Evolutionary conservation across 2,797 vertebrate genomes (phyloP), one percentile per base, ranked within the genome.

Genomic region (Enteromius mattozi): DNA sequence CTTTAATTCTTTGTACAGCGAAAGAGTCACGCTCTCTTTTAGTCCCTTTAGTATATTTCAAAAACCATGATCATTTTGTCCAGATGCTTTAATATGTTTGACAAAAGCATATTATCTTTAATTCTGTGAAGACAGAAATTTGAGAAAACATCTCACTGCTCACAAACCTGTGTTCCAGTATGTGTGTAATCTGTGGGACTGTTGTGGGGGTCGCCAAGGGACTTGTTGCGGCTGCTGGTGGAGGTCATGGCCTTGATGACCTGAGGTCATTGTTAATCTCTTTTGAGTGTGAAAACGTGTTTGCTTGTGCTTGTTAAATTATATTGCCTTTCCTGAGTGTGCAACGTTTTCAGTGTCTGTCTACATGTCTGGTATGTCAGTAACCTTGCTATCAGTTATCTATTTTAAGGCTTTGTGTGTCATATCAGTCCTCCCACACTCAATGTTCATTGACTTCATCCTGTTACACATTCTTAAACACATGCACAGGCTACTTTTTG

Each of bases 351-450:
- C 6, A 42, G 61, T 27, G n/a, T 40, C 45, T 17, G 21, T 30
- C 68, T 19, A 71, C 63, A 65, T 49, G 33, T 21, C 33, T 54
- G 42, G 35, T 35, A 68, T 54, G 24, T 30, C 54, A 17, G 76
- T 54, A 21, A 63, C 79, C 37, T 63, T 42, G n/a, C 54, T 74
- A 33, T 65, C 14, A 63, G 71, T 66, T 9, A 72, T 86, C 30
- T 83, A 69, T 68, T 80, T 83, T 83, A 66, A 86, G 56, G n/a
- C 76, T 83, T n/a, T 74, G 35, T 83, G 61, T 56, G 77, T 75
- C 51, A 63, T 59, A 75, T 81, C 51, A 35, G 27, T 61, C 27
- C 76, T 69, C 76, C 56, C 80, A 77, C 7, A 24, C 45, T 56
- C 2, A n/a, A 7, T n/a, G 70, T 76, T 76, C 47, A 83, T 61